Conservation (phyloP, 2,113 vertebrate genomes). For the Upupa epops region DNA sequence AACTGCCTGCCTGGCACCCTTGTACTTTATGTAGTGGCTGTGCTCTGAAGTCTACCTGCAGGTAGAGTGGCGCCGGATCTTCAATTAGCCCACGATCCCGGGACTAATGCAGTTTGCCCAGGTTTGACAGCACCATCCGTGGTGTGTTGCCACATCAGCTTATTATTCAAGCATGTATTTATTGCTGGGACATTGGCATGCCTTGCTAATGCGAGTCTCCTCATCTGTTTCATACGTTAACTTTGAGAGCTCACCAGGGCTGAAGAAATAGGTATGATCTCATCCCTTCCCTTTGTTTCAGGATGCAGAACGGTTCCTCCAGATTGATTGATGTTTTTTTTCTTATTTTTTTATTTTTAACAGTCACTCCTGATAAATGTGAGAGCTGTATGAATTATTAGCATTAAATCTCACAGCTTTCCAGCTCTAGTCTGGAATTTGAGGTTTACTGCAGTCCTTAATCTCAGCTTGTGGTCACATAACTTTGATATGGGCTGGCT, state of each 20-base stretch:
- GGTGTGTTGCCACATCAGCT: background rate
- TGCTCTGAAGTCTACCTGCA: background rate
- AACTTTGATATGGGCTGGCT: background rate
- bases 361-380: background rate
- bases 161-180: conserved; percentile 5
- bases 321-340: conserved; percentile 4
- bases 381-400: background rate
- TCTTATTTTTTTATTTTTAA: background rate
- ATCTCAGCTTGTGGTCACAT: background rate
- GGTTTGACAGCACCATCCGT: background rate
- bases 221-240: conserved; percentile 12
- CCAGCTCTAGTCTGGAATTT: background rate
- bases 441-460: background rate
- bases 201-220: background rate
- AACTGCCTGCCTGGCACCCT: background rate
- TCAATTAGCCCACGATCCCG: background rate
- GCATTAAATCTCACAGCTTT: conserved; percentile 20
- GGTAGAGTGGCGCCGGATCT: background rate
- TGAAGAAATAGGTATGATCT: conserved; percentile 58
- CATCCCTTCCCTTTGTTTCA: conserved; percentile 60
- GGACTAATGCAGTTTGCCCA: background rate
- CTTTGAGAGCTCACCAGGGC: conserved; percentile 1
- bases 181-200: conserved; percentile 3
- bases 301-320: conserved; percentile 48
- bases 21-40: background rate